Evolutionary conservation across 2,113 vertebrate species (phyloP).

Genomic region (Sinosuthora webbiana): DNA sequence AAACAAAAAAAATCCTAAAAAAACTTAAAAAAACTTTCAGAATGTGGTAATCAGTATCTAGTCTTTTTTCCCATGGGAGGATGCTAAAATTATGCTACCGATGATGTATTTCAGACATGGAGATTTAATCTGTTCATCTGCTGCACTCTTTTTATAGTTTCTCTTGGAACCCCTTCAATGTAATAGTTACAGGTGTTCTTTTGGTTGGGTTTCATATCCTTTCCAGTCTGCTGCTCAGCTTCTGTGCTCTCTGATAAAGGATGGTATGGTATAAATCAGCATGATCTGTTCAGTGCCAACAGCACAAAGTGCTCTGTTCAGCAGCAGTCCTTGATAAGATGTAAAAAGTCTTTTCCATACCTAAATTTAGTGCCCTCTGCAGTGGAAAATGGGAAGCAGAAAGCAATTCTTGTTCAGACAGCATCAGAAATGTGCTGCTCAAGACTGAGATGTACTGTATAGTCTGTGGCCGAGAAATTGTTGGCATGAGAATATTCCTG

Average conservation of each 20-base stretch:
- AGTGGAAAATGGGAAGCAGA: neutral
- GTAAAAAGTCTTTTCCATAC: neutral
- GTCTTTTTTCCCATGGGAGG: neutral
- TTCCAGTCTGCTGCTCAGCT: neutral
- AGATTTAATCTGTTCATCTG: neutral
- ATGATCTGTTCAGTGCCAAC: neutral
- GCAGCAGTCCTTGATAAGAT: neutral
- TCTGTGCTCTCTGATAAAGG: neutral
- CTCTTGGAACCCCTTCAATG: neutral
- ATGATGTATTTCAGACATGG: neutral
- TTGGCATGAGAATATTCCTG: neutral
- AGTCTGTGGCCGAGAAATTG: neutral
- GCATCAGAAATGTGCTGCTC: neutral
- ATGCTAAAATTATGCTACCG: neutral
- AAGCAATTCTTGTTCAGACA: neutral
- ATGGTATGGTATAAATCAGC: neutral
- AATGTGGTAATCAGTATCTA: neutral
- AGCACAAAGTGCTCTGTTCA: neutral
- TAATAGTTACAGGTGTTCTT: neutral
- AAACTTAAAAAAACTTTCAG: neutral
- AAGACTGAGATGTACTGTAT: neutral
- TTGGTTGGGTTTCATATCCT: neutral
- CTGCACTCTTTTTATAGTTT: neutral
- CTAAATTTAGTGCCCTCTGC: neutral
- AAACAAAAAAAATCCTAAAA: neutral